Evolutionary conservation across 2,797 vertebrate species (phyloP), one percentile per base, ranked within the genome.

Genomic region (Cyprinella venusta): DNA sequence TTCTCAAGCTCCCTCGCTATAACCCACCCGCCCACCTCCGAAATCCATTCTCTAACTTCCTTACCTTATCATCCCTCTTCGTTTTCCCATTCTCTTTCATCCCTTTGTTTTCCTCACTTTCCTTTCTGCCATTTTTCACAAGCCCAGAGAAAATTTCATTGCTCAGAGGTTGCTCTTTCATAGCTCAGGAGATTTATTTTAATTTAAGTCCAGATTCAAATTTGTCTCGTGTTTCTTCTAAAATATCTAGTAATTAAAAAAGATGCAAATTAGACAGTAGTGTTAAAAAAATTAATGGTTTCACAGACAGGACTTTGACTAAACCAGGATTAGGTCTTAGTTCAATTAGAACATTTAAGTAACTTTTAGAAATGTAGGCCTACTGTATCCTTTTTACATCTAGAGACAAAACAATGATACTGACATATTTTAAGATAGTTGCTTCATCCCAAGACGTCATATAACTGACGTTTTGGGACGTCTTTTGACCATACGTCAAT

Each of bases 61-160:
- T 42, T 42, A 26, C 84, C 79, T 68, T 87, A 85, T 87, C 56
- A 15, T 30, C 15, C 30, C 21, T 68, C 26, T 40, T 70, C 19
- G 45, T 63, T 82, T 64, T 30, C 50, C 38, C 18, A 36, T 42
- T 18, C 52, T 50, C 36, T 36, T 80, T 26, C 61, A 75, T 56
- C 5, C 40, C 30, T 68, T 87, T 88, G 69, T 76, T 45, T 70
- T 59, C 54, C 6, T 48, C 18, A 59, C 50, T 78, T 65, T 81
- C 76, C 45, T 56, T 50, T 61, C 61, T 68, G 30, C 2, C 38
- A 7, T 67, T 40, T 56, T 65, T 40, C 71, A 81, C 61, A 26
- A 52, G 45, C 80, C 21, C 70, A 67, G 16, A 74, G 30, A 33
- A 26, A 71, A 74, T 64, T 26, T 21, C 10, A 48, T 63, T 80